Evolutionary conservation across 1,140 invertebrate species (phyloP), one percentile per base, ranked within the genome.

Genomic region (Drosophila novamexicana): DNA sequence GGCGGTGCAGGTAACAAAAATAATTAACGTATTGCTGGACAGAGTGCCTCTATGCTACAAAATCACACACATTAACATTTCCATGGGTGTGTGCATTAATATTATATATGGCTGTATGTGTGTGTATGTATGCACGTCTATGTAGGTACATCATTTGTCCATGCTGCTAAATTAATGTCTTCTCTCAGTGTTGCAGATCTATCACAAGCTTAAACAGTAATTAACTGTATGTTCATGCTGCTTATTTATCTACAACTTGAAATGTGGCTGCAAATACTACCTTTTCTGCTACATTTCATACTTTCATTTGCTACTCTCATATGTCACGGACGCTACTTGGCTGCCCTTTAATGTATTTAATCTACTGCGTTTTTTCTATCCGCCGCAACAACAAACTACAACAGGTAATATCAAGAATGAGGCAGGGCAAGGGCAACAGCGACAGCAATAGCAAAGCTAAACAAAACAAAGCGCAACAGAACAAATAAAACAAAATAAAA

Each of bases 1-100:
- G 22, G 45, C 34, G 49, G 47, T 45, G 40, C 80, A 82, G 80
- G 80, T 84, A 83, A 71, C 14, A 80, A 62, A 71, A 63, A 75
- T 76, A 76, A 83, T 71, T 81, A 78, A 68, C 58, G 61, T 56
- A 80, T 58, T 71, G 56, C 12, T 64, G 64, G 45, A 40, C 53
- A 72, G 52, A 63, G 66, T 32, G 34, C 37, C 61, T 61, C 39
- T 57, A 47, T 49, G 50, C 67, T 32, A 63, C 39, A 36, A 45
- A 70, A 64, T 56, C 44, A 50, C 57, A 53, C 5, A 44, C 67
- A 45, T 34, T 50, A 9, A 34, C 32, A 18, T 32, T 37, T 7
- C 22, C 42, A 54, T 29, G 22, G 22, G 22, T 29, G 22, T 29
- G 22, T 29, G 22, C 22, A 29, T 29, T 29, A 29, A 29, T 29